These are phyloP conservation scores for Plotosus lineatus DNA, from an alignment of 2,113 vertebrate species.

Conservation along the genomic window DNA sequence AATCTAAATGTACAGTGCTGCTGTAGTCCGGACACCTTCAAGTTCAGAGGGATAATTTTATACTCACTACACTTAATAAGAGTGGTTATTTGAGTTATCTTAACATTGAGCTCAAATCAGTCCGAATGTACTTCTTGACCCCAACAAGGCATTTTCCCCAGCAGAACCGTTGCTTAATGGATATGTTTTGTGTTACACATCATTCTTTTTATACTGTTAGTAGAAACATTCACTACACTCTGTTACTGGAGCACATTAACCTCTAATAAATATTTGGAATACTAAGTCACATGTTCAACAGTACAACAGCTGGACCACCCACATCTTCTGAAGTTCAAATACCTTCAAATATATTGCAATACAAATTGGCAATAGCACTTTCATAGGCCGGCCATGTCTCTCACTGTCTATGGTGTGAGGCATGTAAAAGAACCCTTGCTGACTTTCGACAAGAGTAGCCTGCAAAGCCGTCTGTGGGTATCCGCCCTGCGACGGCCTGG, in stretches of 20 bases:
- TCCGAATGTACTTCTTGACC: background rate
- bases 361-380: background rate
- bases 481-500: too few species aligned
- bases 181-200: background rate
- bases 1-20: background rate
- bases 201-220: background rate
- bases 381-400: background rate
- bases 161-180: background rate
- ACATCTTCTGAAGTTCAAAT: background rate
- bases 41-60: background rate
- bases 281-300: background rate
- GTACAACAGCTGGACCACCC: background rate
- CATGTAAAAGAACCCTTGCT: too few species aligned
- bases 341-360: background rate
- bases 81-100: background rate
- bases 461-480: too few species aligned
- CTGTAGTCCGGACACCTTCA: background rate
- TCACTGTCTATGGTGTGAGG: too few species aligned
- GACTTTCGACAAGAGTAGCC: too few species aligned
- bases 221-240: background rate
- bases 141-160: background rate
- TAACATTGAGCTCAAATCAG: background rate
- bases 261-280: background rate
- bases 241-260: background rate
- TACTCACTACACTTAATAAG: background rate